Base-by-base conservation (phyloP, 2,113 vertebrate species). In the Sebastes fasciatus region DNA sequence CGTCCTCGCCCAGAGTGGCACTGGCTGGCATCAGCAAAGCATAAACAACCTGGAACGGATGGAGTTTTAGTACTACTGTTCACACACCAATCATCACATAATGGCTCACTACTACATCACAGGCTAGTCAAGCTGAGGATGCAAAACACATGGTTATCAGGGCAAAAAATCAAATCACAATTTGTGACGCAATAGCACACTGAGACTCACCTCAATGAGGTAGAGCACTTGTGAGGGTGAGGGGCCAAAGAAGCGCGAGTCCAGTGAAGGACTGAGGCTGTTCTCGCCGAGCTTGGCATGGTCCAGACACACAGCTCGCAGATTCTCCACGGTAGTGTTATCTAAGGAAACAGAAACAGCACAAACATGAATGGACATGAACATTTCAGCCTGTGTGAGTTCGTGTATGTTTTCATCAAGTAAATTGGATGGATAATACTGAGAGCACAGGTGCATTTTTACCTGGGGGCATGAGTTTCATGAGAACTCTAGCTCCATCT, bases 391-490 rank as follows among this genome's bases (percentile, higher is more conserved):
- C 0, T 14, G 16, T 1, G 17, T 68, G 14, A 5, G 14, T 43
- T 4, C 1, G 42, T 76, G 9, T 8, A n/a, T 16, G 63, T 66
- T 61, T 57, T 21, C 5, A 23, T 65, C 4, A 23, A 46, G 21
- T 76, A 21, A 67, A 54, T 3, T 48, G n/a, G 21, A 5, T 45
- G 26, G 34, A 34, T 51, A 57, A 42, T 19, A 62, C 61, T 58
- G 2, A 77, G 40, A 81, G 48, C 19, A 70, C 10, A 40, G 61
- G 13, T 23, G 19, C 8, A 9, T 34, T 45, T 86, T 86, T 95
- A 99, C 98, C 98, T 94, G 98, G 98, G 74, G 98, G 98, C 98
- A 99, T 99, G 86, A 99, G 97, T 91, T 99, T 99, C 98, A 99
- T 99, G 86, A 99, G 97, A 83, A 99, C 95, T 77, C 98, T 96